These are phyloP conservation scores for Zaprionus davidi DNA, from an alignment of 1,140 invertebrate species.

Conservation along the genomic window DNA sequence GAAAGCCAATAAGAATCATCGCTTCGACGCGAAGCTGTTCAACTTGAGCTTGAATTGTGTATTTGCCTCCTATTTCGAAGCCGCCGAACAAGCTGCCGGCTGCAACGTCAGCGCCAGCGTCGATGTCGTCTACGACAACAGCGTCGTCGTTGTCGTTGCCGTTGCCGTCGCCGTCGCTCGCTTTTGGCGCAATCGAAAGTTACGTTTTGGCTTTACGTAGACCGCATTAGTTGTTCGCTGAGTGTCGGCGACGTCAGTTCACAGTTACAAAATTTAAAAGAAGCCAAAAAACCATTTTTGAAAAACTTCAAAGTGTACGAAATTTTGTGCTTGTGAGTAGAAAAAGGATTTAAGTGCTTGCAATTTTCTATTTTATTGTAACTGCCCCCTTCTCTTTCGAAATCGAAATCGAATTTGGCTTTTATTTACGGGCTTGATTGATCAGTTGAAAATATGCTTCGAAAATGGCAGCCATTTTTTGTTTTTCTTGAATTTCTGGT, in stretches of 20 bases:
- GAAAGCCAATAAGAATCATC: constrained; percentile 19
- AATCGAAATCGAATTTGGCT: neutral
- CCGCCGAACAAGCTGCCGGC: constrained; percentile 14
- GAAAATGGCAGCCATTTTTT: neutral
- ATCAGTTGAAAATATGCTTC: neutral
- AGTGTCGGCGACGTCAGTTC: constrained; percentile 72
- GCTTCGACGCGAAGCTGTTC: neutral
- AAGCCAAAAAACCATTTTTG: constrained; percentile 12
- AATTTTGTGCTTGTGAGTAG: constrained; percentile 15
- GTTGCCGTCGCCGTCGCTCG: constrained; percentile 23
- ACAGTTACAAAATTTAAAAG: constrained; percentile 45
- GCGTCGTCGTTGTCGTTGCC: neutral
- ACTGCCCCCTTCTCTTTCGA: neutral
- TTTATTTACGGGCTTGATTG: neutral
- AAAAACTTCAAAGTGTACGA: constrained; percentile 5
- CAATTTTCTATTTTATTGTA: neutral
- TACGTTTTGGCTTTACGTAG: constrained; percentile 77
- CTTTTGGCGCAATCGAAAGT: constrained; percentile 80
- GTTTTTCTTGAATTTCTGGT: neutral
- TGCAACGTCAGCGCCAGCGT: constrained; percentile 15
- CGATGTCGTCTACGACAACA: constrained; percentile 16
- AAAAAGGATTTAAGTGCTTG: neutral
- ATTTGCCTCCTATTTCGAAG: constrained; percentile 5
- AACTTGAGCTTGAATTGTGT: constrained; percentile 21
- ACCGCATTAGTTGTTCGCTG: constrained; percentile 72